phyloP scores from a whole-genome alignment of 2,888 invertebrate species.

The Phragmatobia fuliginosa region DNA sequence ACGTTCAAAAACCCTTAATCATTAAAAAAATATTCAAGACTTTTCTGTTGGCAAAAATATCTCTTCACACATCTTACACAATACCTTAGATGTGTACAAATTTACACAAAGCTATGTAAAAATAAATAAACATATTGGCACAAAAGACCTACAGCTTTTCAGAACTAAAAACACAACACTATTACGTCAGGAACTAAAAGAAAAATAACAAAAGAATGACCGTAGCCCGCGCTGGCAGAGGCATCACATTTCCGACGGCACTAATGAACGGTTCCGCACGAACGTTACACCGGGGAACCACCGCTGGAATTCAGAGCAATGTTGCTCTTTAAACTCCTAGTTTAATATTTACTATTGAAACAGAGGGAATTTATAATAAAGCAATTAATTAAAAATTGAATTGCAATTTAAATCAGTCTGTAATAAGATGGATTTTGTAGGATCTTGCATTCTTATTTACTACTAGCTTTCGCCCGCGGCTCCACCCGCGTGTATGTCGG shows the following conservation, averaged over 20 bases:
- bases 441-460: no score
- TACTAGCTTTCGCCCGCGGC: no score
- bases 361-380: background rate
- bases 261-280: slow-evolving; percentile 13
- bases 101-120: no score
- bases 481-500: no score
- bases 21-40: no score
- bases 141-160: background rate
- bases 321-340: background rate
- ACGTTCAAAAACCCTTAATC: background rate
- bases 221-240: background rate
- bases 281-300: background rate
- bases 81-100: no score
- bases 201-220: slow-evolving; percentile 1
- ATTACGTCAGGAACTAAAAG: background rate
- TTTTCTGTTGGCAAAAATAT: no score
- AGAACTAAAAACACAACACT: background rate
- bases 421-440: no score
- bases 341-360: background rate
- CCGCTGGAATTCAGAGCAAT: slow-evolving; percentile 4
- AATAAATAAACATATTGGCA: background rate
- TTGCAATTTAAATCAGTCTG: background rate
- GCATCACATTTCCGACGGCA: slow-evolving; percentile 10
- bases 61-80: no score
- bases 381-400: background rate